Evolutionary conservation across 1,140 invertebrate genomes (phyloP).

Genomic region (Panagrolaimus sp.): DNA sequence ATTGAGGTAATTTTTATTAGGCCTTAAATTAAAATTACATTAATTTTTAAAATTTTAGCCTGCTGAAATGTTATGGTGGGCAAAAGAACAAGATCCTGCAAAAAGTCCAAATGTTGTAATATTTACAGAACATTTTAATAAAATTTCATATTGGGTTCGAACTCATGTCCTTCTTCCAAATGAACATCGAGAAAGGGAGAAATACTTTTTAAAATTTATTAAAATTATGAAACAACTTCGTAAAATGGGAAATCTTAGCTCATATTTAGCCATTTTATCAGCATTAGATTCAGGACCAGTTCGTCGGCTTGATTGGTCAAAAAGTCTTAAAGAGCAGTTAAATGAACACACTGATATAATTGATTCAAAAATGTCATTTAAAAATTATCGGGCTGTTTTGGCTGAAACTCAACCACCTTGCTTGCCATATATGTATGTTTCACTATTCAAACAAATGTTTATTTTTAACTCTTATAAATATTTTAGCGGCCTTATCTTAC

Average conservation of each 20-base stretch:
- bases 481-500: conserved; percentile 84
- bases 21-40: conserved; percentile 19
- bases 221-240: conserved; percentile 92
- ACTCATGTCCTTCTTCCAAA: conserved; percentile 73
- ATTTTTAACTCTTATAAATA: conserved; percentile 10
- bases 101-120: conserved; percentile 87
- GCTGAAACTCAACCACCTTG: conserved; percentile 89
- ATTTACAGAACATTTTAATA: conserved; percentile 99
- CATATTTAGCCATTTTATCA: conserved; percentile 87
- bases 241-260: conserved; percentile 97
- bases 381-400: conserved; percentile 84
- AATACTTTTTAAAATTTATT: conserved; percentile 89
- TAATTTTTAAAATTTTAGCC: conserved; percentile 57
- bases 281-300: conserved; percentile 94
- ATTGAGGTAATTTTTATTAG: conserved; percentile 71
- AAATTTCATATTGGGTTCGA: conserved; percentile 96
- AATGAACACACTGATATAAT: conserved; percentile 90
- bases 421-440: conserved; percentile 82
- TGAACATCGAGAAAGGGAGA: conserved; percentile 86
- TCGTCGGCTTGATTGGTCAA: conserved; percentile 81
- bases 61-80: conserved; percentile 91
- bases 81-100: conserved; percentile 91
- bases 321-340: conserved; percentile 75
- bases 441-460: background rate
- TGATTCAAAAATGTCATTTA: conserved; percentile 88